A percentile compares a stretch with the other conserved stretches of the same genome.
These are phyloP conservation scores for Cryptosula pallasiana DNA, from an alignment of 2,888 invertebrate genomes.

Conservation along the genomic window DNA sequence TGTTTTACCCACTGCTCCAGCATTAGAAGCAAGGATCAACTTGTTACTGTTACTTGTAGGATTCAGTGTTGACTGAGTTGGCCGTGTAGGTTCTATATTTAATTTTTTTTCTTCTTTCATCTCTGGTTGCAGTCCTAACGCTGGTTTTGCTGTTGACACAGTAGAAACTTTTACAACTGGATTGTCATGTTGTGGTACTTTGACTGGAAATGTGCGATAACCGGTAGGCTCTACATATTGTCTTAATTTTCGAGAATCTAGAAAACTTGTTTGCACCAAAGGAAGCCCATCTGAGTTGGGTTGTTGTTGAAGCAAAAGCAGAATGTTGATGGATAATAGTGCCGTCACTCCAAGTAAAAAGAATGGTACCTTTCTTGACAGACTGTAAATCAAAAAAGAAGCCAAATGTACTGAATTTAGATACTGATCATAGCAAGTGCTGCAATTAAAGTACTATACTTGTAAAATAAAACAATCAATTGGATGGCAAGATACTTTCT, in stretches of 20 bases:
- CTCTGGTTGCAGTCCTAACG: not conserved
- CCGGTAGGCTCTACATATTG: slow-evolving; percentile 7
- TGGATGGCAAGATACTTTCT: not conserved
- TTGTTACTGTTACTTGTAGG: not conserved
- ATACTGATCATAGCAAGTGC: not conserved
- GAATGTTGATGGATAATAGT: slow-evolving; percentile 5
- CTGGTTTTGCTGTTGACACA: not conserved
- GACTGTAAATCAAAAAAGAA: not conserved
- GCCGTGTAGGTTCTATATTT: not conserved
- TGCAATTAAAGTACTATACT: not conserved
- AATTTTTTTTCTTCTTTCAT: not conserved
- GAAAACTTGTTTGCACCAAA: not conserved
- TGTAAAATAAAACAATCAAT: not conserved
- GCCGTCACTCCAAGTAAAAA: slow-evolving; percentile 2
- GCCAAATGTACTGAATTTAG: not conserved
- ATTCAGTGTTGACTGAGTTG: not conserved
- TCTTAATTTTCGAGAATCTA: not conserved
- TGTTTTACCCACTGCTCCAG: not conserved
- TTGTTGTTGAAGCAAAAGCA: slow-evolving; percentile 16
- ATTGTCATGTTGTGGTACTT: not conserved
- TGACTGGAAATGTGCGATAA: not conserved
- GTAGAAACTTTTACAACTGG: not conserved
- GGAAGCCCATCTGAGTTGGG: slow-evolving; percentile 2
- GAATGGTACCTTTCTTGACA: slow-evolving; percentile 4
- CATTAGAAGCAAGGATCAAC: not conserved